Evolutionary conservation across 92 coral and sea anemone genomes (phyloP), one percentile per base, ranked within the genome.

Genomic region (Phymanthus crucifer): DNA sequence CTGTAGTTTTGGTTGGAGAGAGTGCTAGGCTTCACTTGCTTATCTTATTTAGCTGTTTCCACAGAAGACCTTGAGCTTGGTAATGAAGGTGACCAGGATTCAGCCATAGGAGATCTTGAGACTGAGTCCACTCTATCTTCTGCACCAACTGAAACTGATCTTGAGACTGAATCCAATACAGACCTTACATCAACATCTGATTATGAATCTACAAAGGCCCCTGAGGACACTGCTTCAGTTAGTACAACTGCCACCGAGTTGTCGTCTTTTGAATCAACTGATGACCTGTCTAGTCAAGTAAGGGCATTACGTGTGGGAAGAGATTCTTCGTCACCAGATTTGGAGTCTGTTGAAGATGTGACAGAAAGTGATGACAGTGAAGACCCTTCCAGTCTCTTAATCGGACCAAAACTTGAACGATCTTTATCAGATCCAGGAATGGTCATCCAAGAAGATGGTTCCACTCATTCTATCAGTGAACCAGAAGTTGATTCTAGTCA

Each of bases 371-470:
- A 72, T 18, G 87, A 89, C 26, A 84, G 73, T 33, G 87, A 66
- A 32, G 93, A 78, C 67, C 67, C 75, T 17, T 86, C 87, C 37
- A 67, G 48, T 48, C 57, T 61, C 27, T 36, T 37, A 21, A 23
- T 79, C 21, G 71, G 70, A 27, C 72, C 74, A 77, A 75, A 66
- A 10, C 26, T 65, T 6, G 71, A 79, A 35, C 81, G 97, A 73
- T 86, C 92, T 1, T 26, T 82, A 47, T 96, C 99, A 8, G 95
- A 96, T 52, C 97, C 97, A 24, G 86, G 93, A 35, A 81, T 82
- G 65, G 87, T 76, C 7, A 83, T 82, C 29, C 83, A 74, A 31
- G 88, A 76, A 1, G 80, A 80, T 64, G 74, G 77, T 35, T 61
- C 16, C 8, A 81, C 72, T 45, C 74, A 71, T n/a, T 36, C 66